Conservation (phyloP, 2,797 vertebrate species). For the Cottoperca gobio region DNA sequence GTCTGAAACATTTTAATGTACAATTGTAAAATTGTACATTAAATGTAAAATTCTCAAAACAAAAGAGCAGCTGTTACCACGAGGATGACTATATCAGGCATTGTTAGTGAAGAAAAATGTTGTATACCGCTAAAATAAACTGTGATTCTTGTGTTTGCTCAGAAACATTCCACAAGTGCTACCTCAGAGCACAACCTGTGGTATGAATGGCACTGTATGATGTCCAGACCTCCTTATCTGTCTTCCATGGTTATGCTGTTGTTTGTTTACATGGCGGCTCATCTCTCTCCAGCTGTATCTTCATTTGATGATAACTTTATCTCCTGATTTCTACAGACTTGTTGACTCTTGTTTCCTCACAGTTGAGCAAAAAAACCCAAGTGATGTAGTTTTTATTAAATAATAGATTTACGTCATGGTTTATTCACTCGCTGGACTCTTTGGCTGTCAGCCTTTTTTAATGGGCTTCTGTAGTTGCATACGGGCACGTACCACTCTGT, state of each 20-base stretch:
- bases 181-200: slow-evolving; percentile 38
- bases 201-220: not conserved
- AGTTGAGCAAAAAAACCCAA: slow-evolving; percentile 12
- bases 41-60: too few species aligned
- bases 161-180: slow-evolving; percentile 40
- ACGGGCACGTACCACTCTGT: slow-evolving; percentile 34
- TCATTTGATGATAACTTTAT: slow-evolving; percentile 12
- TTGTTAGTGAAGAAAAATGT: slow-evolving; percentile 51
- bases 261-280: slow-evolving; percentile 21
- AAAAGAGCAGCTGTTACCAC: not conserved
- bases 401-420: slow-evolving; percentile 60
- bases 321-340: slow-evolving; percentile 23
- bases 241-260: not conserved
- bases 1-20: not conserved
- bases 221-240: slow-evolving; percentile 26
- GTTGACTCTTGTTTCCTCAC: slow-evolving; percentile 25
- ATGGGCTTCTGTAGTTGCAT: slow-evolving; percentile 44
- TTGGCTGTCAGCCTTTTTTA: slow-evolving; percentile 43
- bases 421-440: slow-evolving; percentile 39
- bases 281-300: not conserved
- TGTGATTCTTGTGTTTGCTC: slow-evolving; percentile 43
- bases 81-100: slow-evolving; percentile 7
- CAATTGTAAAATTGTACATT: too few species aligned
- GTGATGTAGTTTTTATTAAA: slow-evolving; percentile 41
- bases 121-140: slow-evolving; percentile 71